Evolutionary conservation across 2,113 vertebrate genomes (phyloP).

Genomic region (Leuciscus idus): DNA sequence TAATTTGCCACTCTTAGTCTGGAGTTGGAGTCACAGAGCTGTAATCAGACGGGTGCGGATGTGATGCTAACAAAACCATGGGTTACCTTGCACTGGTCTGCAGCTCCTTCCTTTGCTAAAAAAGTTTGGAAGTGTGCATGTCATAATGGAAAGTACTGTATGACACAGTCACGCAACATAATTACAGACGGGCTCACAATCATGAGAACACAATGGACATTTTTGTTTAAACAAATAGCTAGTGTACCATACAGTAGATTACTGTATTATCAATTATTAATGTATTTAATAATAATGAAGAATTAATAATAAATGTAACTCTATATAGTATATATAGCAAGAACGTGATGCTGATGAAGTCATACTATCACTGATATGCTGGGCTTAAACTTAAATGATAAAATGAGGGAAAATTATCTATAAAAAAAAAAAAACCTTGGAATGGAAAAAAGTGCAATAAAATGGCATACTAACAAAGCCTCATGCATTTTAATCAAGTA

Average conservation of each 20-base stretch:
- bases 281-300: no score
- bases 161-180: neutral
- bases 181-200: neutral
- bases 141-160: neutral
- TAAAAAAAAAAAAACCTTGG: no score
- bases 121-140: neutral
- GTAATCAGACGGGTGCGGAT: slow-evolving; percentile 59
- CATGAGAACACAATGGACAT: no score
- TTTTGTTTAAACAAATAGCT: no score
- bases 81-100: neutral
- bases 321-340: no score
- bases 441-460: neutral
- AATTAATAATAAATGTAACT: no score
- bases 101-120: neutral
- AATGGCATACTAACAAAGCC: neutral
- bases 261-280: no score
- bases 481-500: neutral
- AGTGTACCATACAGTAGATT: no score
- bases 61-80: slow-evolving; percentile 40
- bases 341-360: no score
- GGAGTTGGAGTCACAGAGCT: slow-evolving; percentile 39
- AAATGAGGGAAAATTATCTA: neutral
- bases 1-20: slow-evolving; percentile 62
- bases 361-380: neutral
- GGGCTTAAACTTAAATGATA: neutral